These are phyloP conservation scores for Epizoanthus stellaris DNA, from an alignment of 92 coral and sea anemone genomes.

Conservation along the genomic window DNA sequence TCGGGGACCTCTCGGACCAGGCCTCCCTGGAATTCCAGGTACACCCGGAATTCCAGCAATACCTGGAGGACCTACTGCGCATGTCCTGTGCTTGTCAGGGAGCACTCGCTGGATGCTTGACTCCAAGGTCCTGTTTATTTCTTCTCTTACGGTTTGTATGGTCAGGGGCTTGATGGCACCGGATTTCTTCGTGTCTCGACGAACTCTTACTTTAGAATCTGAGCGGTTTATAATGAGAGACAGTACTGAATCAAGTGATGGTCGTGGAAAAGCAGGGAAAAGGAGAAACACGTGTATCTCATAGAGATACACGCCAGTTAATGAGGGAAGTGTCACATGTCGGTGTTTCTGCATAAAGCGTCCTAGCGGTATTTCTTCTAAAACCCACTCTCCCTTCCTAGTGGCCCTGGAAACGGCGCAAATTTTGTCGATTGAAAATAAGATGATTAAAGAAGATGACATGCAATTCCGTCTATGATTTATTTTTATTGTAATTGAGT, in stretches of 20 bases:
- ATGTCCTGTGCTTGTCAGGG: background rate
- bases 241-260: no score
- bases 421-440: no score
- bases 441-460: no score
- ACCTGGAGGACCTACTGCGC: constrained; percentile 14
- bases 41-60: constrained; percentile 6
- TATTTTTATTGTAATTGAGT: no score
- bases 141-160: background rate
- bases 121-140: background rate
- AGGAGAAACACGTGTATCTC: background rate
- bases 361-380: no score
- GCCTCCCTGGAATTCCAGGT: constrained; percentile 26
- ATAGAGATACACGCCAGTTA: background rate
- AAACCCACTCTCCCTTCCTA: no score
- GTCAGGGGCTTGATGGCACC: background rate
- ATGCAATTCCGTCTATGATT: no score
- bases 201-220: background rate
- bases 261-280: background rate
- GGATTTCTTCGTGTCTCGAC: background rate
- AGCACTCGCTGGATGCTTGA: background rate
- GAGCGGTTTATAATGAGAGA: background rate
- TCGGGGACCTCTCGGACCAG: constrained; percentile 11
- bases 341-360: no score
- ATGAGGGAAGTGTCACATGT: no score
- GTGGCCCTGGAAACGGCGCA: no score